Percentiles rank a stretch among this genome's conserved stretches.
These are phyloP conservation scores for Pectinophora gossypiella DNA, from an alignment of 1,140 invertebrate genomes.

Conservation along the genomic window DNA sequence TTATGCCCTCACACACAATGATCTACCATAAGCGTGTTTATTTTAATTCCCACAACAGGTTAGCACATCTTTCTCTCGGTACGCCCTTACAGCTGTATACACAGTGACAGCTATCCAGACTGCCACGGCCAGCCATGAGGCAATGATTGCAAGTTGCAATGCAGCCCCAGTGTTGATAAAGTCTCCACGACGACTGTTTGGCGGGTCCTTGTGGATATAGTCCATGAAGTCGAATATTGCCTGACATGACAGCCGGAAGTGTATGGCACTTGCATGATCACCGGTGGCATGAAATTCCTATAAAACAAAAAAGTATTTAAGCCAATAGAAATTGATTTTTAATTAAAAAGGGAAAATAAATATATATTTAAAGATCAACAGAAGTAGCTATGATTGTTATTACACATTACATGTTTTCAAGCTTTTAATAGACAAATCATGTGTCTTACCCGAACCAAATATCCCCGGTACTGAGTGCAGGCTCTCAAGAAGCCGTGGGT, in stretches of 20 bases:
- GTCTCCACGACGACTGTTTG: constrained; percentile 76
- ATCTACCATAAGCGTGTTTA: background rate
- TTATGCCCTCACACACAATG: too few relatives aligned
- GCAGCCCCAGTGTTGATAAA: constrained; percentile 79
- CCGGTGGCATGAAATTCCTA: constrained; percentile 76
- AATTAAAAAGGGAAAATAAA: too few relatives aligned
- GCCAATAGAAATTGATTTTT: too few relatives aligned
- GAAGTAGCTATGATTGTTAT: too few relatives aligned
- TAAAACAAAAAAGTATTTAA: too few relatives aligned
- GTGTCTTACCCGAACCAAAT: constrained; percentile 71
- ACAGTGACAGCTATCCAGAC: constrained; percentile 73
- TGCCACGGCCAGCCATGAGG: constrained; percentile 77
- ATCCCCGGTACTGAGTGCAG: constrained; percentile 79
- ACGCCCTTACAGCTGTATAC: constrained; percentile 75
- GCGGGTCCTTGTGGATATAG: constrained; percentile 79
- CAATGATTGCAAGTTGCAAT: constrained; percentile 76
- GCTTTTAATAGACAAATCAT: background rate
- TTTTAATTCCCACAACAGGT: constrained; percentile 69
- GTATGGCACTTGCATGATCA: constrained; percentile 77
- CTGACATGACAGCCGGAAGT: constrained; percentile 79
- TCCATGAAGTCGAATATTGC: constrained; percentile 86
- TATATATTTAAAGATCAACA: too few relatives aligned
- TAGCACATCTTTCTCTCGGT: constrained; percentile 57
- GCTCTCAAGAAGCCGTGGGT: constrained; percentile 82
- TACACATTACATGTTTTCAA: too few relatives aligned